Conservation (phyloP, 1,140 invertebrate species). For the Psix sp. region DNA sequence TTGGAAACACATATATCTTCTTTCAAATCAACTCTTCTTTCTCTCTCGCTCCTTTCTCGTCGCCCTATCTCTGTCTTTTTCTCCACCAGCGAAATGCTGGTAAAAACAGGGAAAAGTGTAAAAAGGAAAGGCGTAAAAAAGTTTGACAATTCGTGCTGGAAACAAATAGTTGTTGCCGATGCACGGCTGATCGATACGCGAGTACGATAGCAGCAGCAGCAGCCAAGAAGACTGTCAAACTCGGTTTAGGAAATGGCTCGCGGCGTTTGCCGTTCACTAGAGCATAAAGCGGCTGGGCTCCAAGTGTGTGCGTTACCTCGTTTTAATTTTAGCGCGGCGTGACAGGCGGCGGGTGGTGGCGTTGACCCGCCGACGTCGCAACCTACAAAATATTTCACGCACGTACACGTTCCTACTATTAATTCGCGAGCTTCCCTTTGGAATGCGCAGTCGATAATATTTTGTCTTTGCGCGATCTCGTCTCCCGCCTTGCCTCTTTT, state of each 20-base stretch:
- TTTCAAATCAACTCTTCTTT: constrained; percentile 9
- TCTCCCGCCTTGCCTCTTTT: too few species aligned
- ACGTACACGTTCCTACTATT: constrained; percentile 67
- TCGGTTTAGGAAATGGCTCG: constrained; percentile 26
- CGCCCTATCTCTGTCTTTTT: too few species aligned
- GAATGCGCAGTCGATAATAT: constrained; percentile 42
- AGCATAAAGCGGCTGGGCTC: constrained; percentile 11
- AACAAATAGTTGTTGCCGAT: constrained; percentile 14
- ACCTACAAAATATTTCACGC: constrained; percentile 69
- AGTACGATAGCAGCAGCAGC: too few species aligned
- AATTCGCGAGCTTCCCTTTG: constrained; percentile 59
- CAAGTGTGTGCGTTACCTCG: constrained; percentile 47
- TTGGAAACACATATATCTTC: not conserved
- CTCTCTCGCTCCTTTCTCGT: too few species aligned
- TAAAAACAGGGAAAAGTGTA: constrained; percentile 12
- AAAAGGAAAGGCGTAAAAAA: constrained; percentile 2
- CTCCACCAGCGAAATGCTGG: constrained; percentile 3
- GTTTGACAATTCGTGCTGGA: not conserved
- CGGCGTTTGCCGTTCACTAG: constrained; percentile 26
- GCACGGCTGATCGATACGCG: constrained; percentile 32
- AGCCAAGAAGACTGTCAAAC: constrained; percentile 42
- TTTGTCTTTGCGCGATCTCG: constrained; percentile 24
- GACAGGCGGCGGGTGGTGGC: constrained; percentile 60
- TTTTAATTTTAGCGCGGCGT: constrained; percentile 73
- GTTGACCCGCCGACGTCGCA: constrained; percentile 70